These are phyloP conservation scores for Butorides virescens DNA, from an alignment of 2,113 vertebrate genomes.

Conservation along the genomic window DNA sequence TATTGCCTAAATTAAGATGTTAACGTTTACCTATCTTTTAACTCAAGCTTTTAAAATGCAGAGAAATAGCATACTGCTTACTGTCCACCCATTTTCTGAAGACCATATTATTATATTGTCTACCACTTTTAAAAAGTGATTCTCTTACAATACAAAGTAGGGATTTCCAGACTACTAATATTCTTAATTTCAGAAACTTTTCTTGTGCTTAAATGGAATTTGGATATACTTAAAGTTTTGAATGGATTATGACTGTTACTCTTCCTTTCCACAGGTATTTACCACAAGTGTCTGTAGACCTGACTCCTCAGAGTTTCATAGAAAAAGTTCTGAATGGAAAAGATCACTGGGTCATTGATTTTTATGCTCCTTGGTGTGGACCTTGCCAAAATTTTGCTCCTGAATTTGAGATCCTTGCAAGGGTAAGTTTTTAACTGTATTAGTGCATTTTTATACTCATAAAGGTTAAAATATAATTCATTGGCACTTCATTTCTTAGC, in stretches of 20 bases:
- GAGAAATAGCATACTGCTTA: neutral
- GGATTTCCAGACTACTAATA: neutral
- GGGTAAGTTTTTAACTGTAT: constrained; percentile 73
- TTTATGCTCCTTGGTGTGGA: constrained; percentile 97
- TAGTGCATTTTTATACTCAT: neutral
- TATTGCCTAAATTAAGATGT: neutral
- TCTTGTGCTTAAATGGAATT: neutral
- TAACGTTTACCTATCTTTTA: neutral
- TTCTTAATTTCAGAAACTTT: neutral
- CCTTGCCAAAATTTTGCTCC: constrained; percentile 95
- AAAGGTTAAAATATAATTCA: neutral
- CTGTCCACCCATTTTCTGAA: neutral
- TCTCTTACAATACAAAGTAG: neutral
- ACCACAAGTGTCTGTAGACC: constrained; percentile 84
- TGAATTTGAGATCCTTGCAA: constrained; percentile 93
- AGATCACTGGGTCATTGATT: constrained; percentile 95
- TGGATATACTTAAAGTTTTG: neutral
- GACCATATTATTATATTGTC: neutral
- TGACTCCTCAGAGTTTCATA: constrained; percentile 87
- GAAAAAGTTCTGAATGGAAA: constrained; percentile 84
- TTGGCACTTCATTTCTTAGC: neutral
- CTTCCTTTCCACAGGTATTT: constrained; percentile 78
- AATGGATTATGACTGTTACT: neutral
- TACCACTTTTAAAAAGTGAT: neutral
- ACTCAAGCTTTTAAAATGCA: neutral